These are phyloP conservation scores for Plebejus argus DNA, from an alignment of 2,888 invertebrate species.

Conservation along the genomic window DNA sequence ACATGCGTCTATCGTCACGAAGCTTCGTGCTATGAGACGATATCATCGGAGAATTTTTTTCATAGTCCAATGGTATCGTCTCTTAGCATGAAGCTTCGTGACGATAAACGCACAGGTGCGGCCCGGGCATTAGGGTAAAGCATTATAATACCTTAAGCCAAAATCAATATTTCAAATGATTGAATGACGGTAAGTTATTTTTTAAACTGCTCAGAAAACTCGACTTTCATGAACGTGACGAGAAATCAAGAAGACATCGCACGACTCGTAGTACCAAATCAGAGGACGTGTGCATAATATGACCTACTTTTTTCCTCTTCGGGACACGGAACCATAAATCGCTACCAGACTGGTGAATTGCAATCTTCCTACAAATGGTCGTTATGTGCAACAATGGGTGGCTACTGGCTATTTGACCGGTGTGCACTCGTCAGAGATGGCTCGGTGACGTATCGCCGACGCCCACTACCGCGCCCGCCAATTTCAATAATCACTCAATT, in stretches of 20 bases:
- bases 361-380: constrained; percentile 22
- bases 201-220: no score
- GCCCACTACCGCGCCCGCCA: constrained; percentile 50
- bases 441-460: constrained; percentile 31
- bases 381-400: constrained; percentile 19
- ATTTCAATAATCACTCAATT: constrained; percentile 51
- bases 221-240: no score
- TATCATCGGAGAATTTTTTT: no score
- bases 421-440: constrained; percentile 19
- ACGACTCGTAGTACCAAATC: neutral
- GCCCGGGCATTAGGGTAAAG: no score
- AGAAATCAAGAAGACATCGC: neutral
- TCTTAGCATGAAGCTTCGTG: no score
- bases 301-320: constrained; percentile 2
- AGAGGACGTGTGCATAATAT: neutral
- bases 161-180: no score
- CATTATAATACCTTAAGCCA: no score
- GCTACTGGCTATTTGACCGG: neutral
- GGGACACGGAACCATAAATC: constrained; percentile 1
- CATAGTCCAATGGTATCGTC: no score
- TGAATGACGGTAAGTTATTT: no score
- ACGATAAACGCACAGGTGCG: no score
- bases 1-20: no score
- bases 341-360: neutral
- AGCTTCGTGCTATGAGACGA: no score